phyloP scores from a whole-genome alignment of 1,140 invertebrate genomes.

The Lepidurus apus region DNA sequence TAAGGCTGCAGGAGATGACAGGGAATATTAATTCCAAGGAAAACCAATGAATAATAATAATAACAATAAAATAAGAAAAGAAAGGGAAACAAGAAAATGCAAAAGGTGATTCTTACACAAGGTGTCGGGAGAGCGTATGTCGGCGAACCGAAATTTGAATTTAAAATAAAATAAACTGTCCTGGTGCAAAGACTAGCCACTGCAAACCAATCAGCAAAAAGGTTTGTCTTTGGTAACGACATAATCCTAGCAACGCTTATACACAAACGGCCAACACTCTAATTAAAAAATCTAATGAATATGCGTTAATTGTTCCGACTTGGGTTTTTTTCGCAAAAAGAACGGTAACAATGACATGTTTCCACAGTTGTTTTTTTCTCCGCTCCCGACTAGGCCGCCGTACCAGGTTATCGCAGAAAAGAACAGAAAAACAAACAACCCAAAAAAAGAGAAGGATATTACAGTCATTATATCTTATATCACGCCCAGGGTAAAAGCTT shows the following conservation, averaged over 20 bases:
- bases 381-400: not conserved
- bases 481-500: conserved; percentile 6
- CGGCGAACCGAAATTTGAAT: not conserved
- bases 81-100: not conserved
- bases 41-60: not conserved
- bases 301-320: not conserved
- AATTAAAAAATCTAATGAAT: not conserved
- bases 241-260: not conserved
- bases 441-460: not conserved
- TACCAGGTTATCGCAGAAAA: not conserved
- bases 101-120: too few relatives aligned
- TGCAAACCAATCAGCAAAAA: not conserved
- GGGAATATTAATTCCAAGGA: not conserved
- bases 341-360: not conserved
- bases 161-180: not conserved
- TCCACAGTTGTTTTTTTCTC: not conserved
- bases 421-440: not conserved
- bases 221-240: conserved; percentile 2
- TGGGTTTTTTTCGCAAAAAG: not conserved
- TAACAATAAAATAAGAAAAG: not conserved
- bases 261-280: conserved; percentile 12
- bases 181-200: not conserved
- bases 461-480: not conserved
- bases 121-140: not conserved
- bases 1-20: not conserved